phyloP scores from a whole-genome alignment of 2,888 invertebrate genomes.

The Cataglyphis altisquamis region DNA sequence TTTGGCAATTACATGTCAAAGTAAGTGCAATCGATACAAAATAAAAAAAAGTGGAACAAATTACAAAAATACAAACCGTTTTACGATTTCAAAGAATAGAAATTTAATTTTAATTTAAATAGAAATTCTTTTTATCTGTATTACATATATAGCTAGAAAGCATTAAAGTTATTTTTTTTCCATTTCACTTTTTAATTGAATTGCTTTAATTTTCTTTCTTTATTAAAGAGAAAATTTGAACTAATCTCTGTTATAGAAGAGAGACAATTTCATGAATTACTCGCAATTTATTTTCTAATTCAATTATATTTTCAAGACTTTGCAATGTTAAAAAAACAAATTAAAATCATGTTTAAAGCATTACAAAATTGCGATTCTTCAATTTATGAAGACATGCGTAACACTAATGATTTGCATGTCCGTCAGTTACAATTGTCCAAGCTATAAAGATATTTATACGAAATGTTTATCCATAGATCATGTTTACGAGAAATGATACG shows the following conservation, averaged over 20 bases:
- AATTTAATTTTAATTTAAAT: constrained; percentile 3
- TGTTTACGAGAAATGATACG: constrained; percentile 19
- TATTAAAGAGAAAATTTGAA: neutral
- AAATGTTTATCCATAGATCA: constrained; percentile 4
- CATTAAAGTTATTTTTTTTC: neutral
- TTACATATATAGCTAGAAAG: neutral
- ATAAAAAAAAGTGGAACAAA: neutral
- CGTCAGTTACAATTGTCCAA: constrained; percentile 10
- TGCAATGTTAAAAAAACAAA: neutral
- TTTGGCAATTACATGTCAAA: neutral
- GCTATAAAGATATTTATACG: constrained; percentile 24
- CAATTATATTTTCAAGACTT: neutral
- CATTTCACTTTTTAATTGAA: neutral
- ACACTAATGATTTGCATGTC: neutral
- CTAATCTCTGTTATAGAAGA: neutral
- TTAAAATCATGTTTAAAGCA: neutral
- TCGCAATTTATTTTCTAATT: neutral
- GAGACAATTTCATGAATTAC: neutral
- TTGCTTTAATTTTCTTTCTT: neutral
- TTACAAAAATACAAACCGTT: constrained; percentile 4
- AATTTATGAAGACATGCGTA: neutral
- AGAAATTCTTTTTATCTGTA: neutral
- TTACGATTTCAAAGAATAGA: neutral
- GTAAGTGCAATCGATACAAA: neutral
- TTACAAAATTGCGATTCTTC: neutral